Percentiles rank a stretch among this genome's conserved stretches.
Evolutionary conservation across 2,113 vertebrate species (phyloP).

Genomic region (Coturnix japonica): DNA sequence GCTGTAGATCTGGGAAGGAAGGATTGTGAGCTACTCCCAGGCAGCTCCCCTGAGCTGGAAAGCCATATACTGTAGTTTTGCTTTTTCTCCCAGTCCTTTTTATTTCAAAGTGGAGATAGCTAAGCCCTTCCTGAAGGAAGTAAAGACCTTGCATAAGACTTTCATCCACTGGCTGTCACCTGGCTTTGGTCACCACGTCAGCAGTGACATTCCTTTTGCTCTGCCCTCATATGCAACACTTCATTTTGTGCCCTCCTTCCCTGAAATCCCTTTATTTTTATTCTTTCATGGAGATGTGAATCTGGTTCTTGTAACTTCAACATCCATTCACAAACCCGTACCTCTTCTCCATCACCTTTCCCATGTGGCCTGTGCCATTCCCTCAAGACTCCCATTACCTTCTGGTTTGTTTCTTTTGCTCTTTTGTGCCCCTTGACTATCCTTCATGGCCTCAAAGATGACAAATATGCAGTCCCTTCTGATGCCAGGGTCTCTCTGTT

Average conservation of each 20-base stretch:
- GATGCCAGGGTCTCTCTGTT: background rate
- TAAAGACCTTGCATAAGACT: background rate
- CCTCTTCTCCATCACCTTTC: background rate
- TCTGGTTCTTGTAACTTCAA: background rate
- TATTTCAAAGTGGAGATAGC: background rate
- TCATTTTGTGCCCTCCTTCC: background rate
- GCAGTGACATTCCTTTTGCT: fast-evolving
- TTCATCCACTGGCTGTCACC: background rate
- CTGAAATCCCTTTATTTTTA: background rate
- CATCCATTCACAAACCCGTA: fast-evolving
- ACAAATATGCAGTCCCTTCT: background rate
- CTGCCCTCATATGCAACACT: background rate
- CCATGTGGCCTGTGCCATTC: background rate
- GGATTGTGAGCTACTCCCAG: fast-evolving
- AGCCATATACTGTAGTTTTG: background rate
- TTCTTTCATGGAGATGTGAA: background rate
- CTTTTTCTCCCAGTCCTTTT: background rate
- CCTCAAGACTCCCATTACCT: background rate
- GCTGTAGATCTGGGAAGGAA: background rate
- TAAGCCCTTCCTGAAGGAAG: background rate
- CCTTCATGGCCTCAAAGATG: background rate
- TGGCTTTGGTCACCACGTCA: background rate
- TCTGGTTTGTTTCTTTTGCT: background rate
- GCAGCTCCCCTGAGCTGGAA: background rate
- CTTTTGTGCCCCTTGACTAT: fast-evolving